Evolutionary conservation across 2,797 vertebrate species (phyloP), one percentile per base, ranked within the genome.

Genomic region (Rhinophrynus dorsalis): DNA sequence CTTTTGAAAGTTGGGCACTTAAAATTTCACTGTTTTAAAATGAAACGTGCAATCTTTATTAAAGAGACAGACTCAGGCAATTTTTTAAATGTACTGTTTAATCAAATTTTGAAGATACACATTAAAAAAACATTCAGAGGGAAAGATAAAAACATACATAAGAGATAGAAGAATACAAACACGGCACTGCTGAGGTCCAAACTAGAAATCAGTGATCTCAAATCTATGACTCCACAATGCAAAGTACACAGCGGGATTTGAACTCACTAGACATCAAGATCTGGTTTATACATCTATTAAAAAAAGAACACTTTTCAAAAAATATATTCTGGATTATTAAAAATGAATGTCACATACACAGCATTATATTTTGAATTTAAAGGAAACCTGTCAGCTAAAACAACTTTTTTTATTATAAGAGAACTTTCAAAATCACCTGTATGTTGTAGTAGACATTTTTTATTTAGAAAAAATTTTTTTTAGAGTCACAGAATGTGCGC

Each of bases 241-340:
- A 77, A 79, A 80, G 60, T 82, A 83, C 78, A 75, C 56, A 78
- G 77, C 69, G 80, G 80, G 55, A 77, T 82, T 69, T 82, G 75
- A 33, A 74, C 64, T 75, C 73, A 80, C 77, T 77, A 60, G 74
- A 83, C 80, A 79, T 67, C 75, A 75, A 82, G 75, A 82, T 77
- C 80, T 68, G 76, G 50, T 70, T 77, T 78, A 80, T 77, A 83
- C 81, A 83, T 79, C 72, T 81, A 81, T 79, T 86, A 88, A 88
- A 89, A 91, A 86, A 86, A 88, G 85, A 81, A 80, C 79, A 85
- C 84, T 79, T 83, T 81, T 33, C 85, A 86, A 90, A 90, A 88
- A 87, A 86, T 84, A 89, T 82, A 87, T 81, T 83, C 81, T 84
- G 71, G 80, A 88, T 78, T 85, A 82, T 81, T 78, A 85, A 86